Evolutionary conservation across 2,888 invertebrate species (phyloP), one percentile per base, ranked within the genome.

Genomic region (Oscheius myriophilus): DNA sequence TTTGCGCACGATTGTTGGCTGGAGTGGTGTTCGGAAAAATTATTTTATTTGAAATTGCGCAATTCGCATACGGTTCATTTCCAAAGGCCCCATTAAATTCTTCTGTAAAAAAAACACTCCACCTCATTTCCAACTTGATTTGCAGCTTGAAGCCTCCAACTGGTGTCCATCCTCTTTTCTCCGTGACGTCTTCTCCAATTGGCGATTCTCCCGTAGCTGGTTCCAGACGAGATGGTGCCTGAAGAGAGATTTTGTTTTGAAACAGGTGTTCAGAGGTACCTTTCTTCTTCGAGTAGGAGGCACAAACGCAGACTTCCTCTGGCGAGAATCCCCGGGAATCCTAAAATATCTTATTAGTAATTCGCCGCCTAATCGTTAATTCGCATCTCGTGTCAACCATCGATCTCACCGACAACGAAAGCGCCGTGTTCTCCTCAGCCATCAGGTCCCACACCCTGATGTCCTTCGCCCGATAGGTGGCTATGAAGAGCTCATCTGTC

Each of bases 361-460:
- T n/a, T 21, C 7, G 23, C 18, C 2, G 42, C 2, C 33, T 33
- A 33, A 33, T 33, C 33, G 33, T 33, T 33, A 33, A 33, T 33
- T 33, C 33, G 33, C 21, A 57, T 26, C 14, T 25, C n/a, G 12
- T 18, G 39, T 42, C 14, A 41, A 25, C 42, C 18, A 57, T 25
- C 23, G 14, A 84, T 75, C 87, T 91, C 46, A 92, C 86, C 61
- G 87, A 91, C 21, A 89, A 77, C 41, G 81, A 80, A 26, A 95
- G 88, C 0, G 94, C 91, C 87, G 92, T 94, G 87, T 95, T 96
- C 83, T 96, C 95, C 67, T 95, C 94, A 39, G 92, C 92, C 59
- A 95, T 93, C 79, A 96, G 91, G 87, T 97, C 94, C 96, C 96
- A 97, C 80, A 96, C 91, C 49, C 77, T 52, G n/a, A 77, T 63